Conservation (phyloP, 2,797 vertebrate species). For the Brachyrhaphis roseni region DNA sequence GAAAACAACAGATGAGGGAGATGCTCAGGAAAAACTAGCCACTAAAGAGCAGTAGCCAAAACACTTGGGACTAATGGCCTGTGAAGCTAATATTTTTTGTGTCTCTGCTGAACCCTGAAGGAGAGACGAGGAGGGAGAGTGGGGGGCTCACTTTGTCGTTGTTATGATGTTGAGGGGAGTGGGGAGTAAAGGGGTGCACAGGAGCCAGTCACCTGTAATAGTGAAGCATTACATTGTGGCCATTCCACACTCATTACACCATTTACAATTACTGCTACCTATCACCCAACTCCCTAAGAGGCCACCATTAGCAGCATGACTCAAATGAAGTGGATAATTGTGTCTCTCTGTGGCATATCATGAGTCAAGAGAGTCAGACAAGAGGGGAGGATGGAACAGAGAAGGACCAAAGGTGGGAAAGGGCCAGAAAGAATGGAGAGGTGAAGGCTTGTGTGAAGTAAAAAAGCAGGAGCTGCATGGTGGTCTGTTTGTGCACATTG, state of each 20-base stretch:
- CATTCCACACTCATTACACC: slow-evolving; percentile 83
- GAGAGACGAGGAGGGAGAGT: slow-evolving; percentile 34
- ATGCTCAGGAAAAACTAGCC: slow-evolving; percentile 46
- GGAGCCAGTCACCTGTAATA: slow-evolving; percentile 81
- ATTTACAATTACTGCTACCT: slow-evolving; percentile 86
- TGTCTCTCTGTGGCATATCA: slow-evolving; percentile 82
- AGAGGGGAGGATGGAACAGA: slow-evolving; percentile 54
- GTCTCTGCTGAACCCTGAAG: slow-evolving; percentile 72
- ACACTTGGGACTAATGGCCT: slow-evolving; percentile 79
- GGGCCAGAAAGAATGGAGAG: slow-evolving; percentile 28
- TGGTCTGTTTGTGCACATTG: not conserved
- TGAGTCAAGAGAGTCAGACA: slow-evolving; percentile 75
- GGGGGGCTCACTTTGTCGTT: slow-evolving; percentile 75
- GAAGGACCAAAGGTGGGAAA: slow-evolving; percentile 49
- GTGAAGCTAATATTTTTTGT: slow-evolving; percentile 76
- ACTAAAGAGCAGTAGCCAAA: slow-evolving; percentile 61
- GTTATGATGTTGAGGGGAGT: slow-evolving; percentile 47
- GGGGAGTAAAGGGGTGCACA: slow-evolving; percentile 54
- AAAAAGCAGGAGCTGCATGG: slow-evolving; percentile 4
- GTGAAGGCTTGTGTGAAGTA: slow-evolving; percentile 29
- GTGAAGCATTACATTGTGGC: slow-evolving; percentile 73
- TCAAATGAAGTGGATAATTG: slow-evolving; percentile 89
- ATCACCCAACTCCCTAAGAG: slow-evolving; percentile 76
- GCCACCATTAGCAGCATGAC: slow-evolving; percentile 83
- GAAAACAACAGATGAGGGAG: slow-evolving; percentile 37